Conservation (phyloP, 2,113 vertebrate genomes). For the Mungos mungo region DNA sequence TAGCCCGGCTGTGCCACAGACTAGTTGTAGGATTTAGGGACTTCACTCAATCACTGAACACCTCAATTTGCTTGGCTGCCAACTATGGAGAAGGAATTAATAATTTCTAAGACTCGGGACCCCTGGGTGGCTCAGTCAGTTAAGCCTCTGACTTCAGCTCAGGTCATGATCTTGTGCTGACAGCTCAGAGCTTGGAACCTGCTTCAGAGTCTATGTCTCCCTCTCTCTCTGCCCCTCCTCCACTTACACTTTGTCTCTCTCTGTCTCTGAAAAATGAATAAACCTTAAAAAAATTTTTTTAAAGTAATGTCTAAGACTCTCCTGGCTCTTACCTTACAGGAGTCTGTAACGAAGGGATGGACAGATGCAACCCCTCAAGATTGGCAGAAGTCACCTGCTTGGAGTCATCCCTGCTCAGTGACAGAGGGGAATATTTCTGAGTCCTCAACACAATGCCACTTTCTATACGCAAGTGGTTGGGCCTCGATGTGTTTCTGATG, state of each 20-base stretch:
- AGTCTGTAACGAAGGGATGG: background rate
- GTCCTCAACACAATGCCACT: background rate
- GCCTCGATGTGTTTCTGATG: background rate
- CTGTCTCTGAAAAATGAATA: no score
- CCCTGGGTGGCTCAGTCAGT: no score
- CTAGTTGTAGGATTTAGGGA: background rate
- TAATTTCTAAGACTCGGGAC: no score
- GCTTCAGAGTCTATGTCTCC: no score
- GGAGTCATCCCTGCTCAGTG: background rate
- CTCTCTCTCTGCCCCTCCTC: no score
- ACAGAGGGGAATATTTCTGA: background rate
- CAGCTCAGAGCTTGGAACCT: no score
- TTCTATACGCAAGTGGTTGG: background rate
- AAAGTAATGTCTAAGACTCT: background rate
- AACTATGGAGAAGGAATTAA: background rate
- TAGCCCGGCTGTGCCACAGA: background rate
- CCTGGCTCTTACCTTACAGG: background rate
- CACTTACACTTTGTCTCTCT: no score
- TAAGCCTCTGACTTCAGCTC: no score
- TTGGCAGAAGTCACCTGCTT: background rate
- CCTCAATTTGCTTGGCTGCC: background rate
- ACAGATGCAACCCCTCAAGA: fast-evolving
- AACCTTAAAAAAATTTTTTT: no score
- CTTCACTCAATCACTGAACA: background rate
- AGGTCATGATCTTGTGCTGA: no score